phyloP scores from a whole-genome alignment of 1,140 invertebrate species.

The Oreohelix idahoensis region DNA sequence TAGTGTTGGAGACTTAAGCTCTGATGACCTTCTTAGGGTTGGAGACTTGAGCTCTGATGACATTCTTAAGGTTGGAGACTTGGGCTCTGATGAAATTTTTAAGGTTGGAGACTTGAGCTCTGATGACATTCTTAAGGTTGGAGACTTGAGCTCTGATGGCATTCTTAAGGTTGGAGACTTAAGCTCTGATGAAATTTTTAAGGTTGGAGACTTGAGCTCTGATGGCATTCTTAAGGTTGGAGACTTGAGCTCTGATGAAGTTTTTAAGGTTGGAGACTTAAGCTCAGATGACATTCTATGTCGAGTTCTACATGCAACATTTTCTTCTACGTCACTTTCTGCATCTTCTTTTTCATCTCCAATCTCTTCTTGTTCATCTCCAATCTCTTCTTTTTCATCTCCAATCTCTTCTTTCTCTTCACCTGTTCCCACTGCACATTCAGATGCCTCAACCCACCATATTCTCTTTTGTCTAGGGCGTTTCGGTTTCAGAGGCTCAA shows the following conservation, averaged over 20 bases:
- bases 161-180: no score
- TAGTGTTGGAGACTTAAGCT: background rate
- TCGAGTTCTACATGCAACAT: constrained; percentile 15
- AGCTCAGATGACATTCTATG: no score
- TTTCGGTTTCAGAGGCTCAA: constrained; percentile 5
- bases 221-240: no score
- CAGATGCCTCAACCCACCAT: constrained; percentile 32
- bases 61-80: background rate
- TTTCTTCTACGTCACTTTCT: constrained; percentile 3
- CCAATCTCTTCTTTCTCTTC: constrained; percentile 2
- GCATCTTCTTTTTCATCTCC: no score
- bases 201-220: no score
- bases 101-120: no score
- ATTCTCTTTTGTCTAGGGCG: constrained; percentile 24
- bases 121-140: background rate
- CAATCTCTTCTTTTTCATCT: background rate
- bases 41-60: background rate
- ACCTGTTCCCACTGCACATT: background rate
- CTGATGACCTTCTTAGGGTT: background rate
- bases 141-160: no score
- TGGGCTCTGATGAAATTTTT: no score
- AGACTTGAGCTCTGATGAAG: background rate
- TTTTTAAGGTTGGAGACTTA: no score
- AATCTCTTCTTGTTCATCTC: constrained; percentile 5
- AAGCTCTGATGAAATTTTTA: background rate